Conservation (phyloP, 2,888 invertebrate species). For the Sycophila texana region DNA sequence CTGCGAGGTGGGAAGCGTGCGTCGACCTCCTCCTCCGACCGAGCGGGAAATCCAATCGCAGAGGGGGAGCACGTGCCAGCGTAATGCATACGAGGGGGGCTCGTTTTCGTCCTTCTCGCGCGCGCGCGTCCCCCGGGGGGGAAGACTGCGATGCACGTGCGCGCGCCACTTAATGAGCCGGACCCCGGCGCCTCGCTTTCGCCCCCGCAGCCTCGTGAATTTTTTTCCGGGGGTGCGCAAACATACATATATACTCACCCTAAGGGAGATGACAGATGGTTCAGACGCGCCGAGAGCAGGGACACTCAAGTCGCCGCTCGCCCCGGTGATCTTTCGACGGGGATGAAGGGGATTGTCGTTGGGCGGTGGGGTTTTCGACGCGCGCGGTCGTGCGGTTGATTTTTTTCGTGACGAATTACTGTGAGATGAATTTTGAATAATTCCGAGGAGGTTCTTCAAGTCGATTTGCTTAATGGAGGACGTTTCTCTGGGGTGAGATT, state of each 20-base stretch:
- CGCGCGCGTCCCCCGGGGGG: neutral
- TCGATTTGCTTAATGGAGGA: too few species aligned
- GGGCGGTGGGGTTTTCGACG: neutral
- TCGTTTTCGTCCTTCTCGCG: slow-evolving; percentile 21
- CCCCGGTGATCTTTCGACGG: too few species aligned
- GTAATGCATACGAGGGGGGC: neutral
- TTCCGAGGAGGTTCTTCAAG: neutral
- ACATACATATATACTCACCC: neutral
- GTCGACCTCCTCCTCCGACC: neutral
- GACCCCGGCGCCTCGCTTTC: neutral
- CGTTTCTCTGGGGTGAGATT: too few species aligned
- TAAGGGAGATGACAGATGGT: neutral
- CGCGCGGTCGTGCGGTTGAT: neutral
- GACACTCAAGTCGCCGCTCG: too few species aligned
- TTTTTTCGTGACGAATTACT: neutral
- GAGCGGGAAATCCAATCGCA: slow-evolving; percentile 22
- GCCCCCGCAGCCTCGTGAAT: neutral
- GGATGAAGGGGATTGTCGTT: too few species aligned
- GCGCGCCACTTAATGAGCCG: slow-evolving; percentile 16
- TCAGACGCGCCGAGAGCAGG: neutral
- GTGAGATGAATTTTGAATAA: neutral
- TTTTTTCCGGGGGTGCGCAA: neutral
- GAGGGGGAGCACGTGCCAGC: slow-evolving; percentile 18
- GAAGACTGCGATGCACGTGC: slow-evolving; percentile 13
- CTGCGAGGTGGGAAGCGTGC: neutral